Evolutionary conservation across 30 jellyfish, hydroid and myxozoan genomes (phyloP), one percentile per base, ranked within the genome.

Genomic region (Cassiopea xamachana): DNA sequence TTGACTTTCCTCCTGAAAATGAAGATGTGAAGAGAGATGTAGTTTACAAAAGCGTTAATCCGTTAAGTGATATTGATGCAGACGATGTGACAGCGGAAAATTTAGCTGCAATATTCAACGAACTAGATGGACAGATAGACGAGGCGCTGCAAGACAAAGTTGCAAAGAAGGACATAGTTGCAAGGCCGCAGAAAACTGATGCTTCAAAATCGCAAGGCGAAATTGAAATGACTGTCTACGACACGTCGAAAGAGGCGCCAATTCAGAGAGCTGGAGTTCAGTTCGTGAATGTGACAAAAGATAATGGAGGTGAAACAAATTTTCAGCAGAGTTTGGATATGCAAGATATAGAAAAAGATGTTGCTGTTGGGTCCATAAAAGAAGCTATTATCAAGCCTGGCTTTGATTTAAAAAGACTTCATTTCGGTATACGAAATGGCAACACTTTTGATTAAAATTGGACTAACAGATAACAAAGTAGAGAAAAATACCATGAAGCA

Each of bases 41-140:
- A 19, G 71, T 88, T 44, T 88, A 64, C 80, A 79, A 77, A 80
- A 76, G 12, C 39, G 81, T 81, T 1, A 75, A 48, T 79, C 92
- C 92, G 0, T 46, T 71, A 39, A 47, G 81, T 18, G 92, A 89
- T 18, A 74, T 89, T n/a, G 92, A 89, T 48, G 77, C 94, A 14
- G 94, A 91, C 49, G 94, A 78, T 27, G 73, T 91, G 69, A 91
- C 97, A 15, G 97, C 97, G 6, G 94, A 85, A 75, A 91, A 91
- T 64, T 84, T 91, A 9, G 97, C 93, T 47, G 86, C 94, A 43
- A 91, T 91, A 60, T 91, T 91, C 74, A 91, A 87, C 75, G 97
- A 84, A 72, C 59, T 91, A 47, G 97, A 91, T 76, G 92, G 87
- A 27, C 92, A 83, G 49, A 44, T 68, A 15, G 89, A 82, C 44